Evolutionary conservation across 1,140 invertebrate genomes (phyloP).

Genomic region (Bilobella aurantiaca): DNA sequence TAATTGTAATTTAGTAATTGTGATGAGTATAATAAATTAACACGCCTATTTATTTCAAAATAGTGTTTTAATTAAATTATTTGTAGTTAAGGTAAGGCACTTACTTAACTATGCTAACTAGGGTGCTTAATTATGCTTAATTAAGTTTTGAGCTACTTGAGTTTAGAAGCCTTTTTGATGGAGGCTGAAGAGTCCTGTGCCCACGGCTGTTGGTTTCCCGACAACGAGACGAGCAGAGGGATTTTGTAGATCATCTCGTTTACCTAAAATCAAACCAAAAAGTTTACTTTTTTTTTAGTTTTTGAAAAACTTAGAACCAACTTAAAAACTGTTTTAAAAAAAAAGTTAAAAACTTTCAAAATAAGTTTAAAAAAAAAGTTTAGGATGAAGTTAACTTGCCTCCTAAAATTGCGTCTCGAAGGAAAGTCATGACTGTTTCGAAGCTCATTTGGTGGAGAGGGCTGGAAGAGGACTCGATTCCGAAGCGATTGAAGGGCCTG

Average conservation of each 20-base stretch:
- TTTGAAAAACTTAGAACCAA: conserved; percentile 33
- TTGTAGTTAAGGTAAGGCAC: too few species aligned
- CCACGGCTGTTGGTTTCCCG: conserved; percentile 67
- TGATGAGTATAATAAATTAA: too few species aligned
- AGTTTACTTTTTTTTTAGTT: too few species aligned
- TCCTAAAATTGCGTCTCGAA: conserved; percentile 64
- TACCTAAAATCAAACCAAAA: too few species aligned
- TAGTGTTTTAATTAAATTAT: too few species aligned
- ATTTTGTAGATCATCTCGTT: conserved; percentile 64
- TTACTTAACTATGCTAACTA: too few species aligned
- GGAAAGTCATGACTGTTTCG: conserved; percentile 79
- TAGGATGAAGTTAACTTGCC: conserved; percentile 38
- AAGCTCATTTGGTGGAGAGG: conserved; percentile 97
- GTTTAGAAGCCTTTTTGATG: too few species aligned
- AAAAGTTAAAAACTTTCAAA: neutral
- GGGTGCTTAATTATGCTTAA: too few species aligned
- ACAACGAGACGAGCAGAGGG: conserved; percentile 81
- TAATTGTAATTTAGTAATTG: too few species aligned
- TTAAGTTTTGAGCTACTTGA: too few species aligned
- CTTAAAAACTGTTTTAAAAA: conserved; percentile 1
- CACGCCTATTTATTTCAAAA: too few species aligned
- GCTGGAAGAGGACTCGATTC: conserved; percentile 76
- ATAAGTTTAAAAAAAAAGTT: conserved; percentile 8
- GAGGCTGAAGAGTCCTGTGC: conserved; percentile 70
- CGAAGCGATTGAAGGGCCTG: conserved; percentile 77